Conservation (phyloP, 1,140 invertebrate genomes). For the Bombus consobrinus region DNA sequence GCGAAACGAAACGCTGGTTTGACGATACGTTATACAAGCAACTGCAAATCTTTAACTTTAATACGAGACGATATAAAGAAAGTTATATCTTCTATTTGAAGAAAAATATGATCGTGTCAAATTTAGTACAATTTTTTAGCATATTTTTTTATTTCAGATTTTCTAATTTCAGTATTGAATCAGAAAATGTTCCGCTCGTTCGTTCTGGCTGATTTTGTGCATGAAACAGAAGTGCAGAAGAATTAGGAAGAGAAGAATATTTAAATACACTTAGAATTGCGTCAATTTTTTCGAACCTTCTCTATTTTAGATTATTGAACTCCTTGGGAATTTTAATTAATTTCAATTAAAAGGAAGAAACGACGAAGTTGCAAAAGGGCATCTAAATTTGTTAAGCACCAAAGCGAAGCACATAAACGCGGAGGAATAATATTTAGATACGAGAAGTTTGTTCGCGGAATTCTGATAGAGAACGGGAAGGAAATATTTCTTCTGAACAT, state of each 20-base stretch:
- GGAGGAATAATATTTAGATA: conserved; percentile 8
- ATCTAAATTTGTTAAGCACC: background rate
- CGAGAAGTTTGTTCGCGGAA: background rate
- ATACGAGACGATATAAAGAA: background rate
- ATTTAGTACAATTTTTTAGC: background rate
- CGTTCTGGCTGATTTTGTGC: background rate
- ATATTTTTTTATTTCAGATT: background rate
- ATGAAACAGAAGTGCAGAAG: background rate
- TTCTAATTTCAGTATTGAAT: background rate
- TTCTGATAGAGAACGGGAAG: background rate
- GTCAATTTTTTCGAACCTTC: background rate
- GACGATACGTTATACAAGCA: too few relatives aligned
- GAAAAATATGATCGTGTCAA: background rate
- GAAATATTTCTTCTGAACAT: background rate
- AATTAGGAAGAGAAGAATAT: background rate
- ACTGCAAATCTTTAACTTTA: background rate
- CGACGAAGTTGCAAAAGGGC: background rate
- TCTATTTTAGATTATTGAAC: too few relatives aligned
- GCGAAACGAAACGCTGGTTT: background rate
- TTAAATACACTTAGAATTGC: background rate
- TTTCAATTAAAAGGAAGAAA: background rate
- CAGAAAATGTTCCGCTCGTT: background rate
- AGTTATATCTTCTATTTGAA: background rate
- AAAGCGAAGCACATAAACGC: background rate
- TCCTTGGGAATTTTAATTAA: background rate